phyloP scores from a whole-genome alignment of 1,140 invertebrate genomes.

The Drosophila eugracilis region DNA sequence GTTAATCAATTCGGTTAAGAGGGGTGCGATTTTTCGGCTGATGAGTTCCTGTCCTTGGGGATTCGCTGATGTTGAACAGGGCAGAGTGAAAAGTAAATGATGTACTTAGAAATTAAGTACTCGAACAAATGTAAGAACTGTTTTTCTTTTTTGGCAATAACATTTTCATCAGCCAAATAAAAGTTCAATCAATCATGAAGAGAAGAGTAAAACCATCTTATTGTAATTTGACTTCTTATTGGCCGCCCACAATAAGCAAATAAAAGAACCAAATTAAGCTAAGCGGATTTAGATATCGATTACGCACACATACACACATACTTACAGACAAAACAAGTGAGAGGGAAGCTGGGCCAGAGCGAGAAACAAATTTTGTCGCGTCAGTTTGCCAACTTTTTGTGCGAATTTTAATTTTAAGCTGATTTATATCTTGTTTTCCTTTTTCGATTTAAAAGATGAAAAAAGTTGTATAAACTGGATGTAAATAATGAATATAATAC shows the following conservation, averaged over 20 bases:
- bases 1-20: conserved; percentile 36
- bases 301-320: conserved; percentile 10
- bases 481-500: no score
- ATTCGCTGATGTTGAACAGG: conserved; percentile 10
- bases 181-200: conserved; percentile 31
- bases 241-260: conserved; percentile 21
- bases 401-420: conserved; percentile 27
- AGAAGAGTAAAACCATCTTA: conserved; percentile 7
- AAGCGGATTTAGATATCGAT: conserved; percentile 45
- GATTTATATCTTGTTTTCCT: conserved; percentile 16
- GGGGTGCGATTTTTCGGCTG: conserved; percentile 1
- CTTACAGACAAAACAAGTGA: neutral
- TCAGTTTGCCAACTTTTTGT: conserved; percentile 25
- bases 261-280: conserved; percentile 38
- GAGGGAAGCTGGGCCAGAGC: neutral
- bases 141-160: conserved; percentile 5
- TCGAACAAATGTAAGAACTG: conserved; percentile 7
- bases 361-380: conserved; percentile 3
- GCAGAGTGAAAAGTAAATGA: conserved; percentile 12
- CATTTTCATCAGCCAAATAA: neutral
- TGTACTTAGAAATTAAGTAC: conserved; percentile 18
- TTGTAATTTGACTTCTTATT: conserved; percentile 25
- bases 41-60: conserved; percentile 8
- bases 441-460: no score
- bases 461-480: no score